Evolutionary conservation across 2,113 vertebrate species (phyloP).

Genomic region (Vulpes vulpes): DNA sequence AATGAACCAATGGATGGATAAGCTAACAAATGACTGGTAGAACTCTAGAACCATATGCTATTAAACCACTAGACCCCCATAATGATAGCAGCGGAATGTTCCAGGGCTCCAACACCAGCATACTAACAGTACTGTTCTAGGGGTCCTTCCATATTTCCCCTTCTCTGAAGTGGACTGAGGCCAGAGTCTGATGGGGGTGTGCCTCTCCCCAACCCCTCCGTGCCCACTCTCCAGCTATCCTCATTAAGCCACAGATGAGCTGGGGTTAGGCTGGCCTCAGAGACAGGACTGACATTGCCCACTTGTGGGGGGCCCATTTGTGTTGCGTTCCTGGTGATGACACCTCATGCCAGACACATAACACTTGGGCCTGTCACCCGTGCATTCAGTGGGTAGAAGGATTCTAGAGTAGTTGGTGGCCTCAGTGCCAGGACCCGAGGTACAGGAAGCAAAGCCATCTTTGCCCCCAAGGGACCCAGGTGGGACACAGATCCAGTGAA

Average conservation of each 20-base stretch:
- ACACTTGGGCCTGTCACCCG: not conserved
- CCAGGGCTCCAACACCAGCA: not conserved
- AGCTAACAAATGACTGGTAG: not conserved
- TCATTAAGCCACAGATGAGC: not conserved
- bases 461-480: not conserved
- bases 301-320: not conserved
- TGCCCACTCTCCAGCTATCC: not conserved
- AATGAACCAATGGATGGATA: not conserved
- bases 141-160: not conserved
- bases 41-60: not conserved
- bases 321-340: fast-evolving
- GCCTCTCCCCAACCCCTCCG: not conserved
- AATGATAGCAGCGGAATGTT: not conserved
- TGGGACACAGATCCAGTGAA: not conserved
- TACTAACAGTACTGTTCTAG: not conserved
- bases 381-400: not conserved
- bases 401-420: not conserved
- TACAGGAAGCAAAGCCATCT: not conserved
- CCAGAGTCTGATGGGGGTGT: not conserved
- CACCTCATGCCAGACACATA: not conserved
- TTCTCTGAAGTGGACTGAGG: not conserved
- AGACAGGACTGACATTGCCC: not conserved
- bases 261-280: not conserved
- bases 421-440: not conserved
- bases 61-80: not conserved